Evolutionary conservation across 2,113 vertebrate species (phyloP).

Genomic region (Typhlomys cinereus): DNA sequence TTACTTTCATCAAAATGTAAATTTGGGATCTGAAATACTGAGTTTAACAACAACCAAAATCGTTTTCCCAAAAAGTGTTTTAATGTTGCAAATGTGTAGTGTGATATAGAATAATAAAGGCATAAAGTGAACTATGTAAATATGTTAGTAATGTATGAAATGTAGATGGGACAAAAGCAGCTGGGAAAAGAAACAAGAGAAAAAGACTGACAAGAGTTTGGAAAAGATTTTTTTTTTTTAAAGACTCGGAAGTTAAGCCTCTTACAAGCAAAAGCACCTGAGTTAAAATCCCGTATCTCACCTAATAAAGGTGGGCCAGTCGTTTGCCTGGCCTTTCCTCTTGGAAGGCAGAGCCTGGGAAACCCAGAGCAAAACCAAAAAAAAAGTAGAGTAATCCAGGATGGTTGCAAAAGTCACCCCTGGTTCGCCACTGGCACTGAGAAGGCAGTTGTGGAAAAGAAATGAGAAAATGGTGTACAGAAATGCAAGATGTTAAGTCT

Average conservation of each 20-base stretch:
- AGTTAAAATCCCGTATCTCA: too few relatives aligned
- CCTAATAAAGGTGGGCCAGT: too few relatives aligned
- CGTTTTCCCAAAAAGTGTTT: too few relatives aligned
- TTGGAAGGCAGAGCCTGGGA: too few relatives aligned
- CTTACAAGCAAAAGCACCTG: too few relatives aligned
- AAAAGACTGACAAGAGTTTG: neutral
- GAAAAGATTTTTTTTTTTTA: neutral
- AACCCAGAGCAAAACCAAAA: too few relatives aligned
- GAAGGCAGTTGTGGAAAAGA: neutral
- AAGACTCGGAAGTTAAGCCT: too few relatives aligned
- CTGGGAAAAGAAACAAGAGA: neutral
- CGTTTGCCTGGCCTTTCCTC: too few relatives aligned
- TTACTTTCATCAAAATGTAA: constrained; percentile 44
- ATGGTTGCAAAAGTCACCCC: too few relatives aligned
- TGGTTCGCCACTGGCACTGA: too few relatives aligned
- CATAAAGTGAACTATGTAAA: neutral
- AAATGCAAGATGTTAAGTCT: neutral
- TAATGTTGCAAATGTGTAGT: neutral
- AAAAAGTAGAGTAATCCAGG: too few relatives aligned
- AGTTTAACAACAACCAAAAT: neutral
- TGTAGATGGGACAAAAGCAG: neutral
- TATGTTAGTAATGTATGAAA: neutral
- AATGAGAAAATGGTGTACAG: neutral
- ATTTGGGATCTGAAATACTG: neutral
- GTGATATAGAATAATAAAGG: neutral